Evolutionary conservation across 2,113 vertebrate species (phyloP), one percentile per base, ranked within the genome.

Genomic region (Columba livia): DNA sequence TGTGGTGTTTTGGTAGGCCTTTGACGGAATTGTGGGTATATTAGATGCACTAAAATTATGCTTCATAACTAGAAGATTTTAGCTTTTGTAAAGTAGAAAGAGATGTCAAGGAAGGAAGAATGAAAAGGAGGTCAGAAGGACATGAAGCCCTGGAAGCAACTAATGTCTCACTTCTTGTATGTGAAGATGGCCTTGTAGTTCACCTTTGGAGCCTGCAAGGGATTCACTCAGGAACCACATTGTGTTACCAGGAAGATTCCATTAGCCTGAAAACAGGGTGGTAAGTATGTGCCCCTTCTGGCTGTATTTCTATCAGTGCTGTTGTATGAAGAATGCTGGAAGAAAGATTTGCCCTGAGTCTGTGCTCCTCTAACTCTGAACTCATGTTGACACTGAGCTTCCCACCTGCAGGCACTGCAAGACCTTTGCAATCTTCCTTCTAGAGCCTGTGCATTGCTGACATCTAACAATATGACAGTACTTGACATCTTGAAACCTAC

Each of bases 261-360:
- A 6, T 29, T 29, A 36, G 25, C n/a, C 28, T 14, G 80, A 86
- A 73, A 0, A 1, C 0, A 0, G 53, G 20, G 20, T 34, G 7
- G n/a, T 12, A 75, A 79, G 77, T 12, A 53, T 0, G 0, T 58
- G 42, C 4, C 31, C 54, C 28, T 72, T 21, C 24, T 60, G 29
- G 20, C 12, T 38, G 11, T 60, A n/a, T n/a, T 88, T 88, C 53
- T 73, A 48, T 36, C 40, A 82, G 2, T 42, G 26, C 11, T 57
- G 40, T 24, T 85, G 5, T 21, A 44, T 12, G 3, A 40, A 40
- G 40, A 40, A 40, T 14, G 40, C 4, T n/a, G 26, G 72, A 73
- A 79, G 36, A 77, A 73, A 38, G 12, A 58, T 38, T 71, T 74
- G 8, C 17, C n/a, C 28, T 13, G 11, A 54, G 16, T 47, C 40